Percentiles rank a stretch among this genome's conserved stretches.
Conservation (phyloP, 2,113 vertebrate species). For the Choloepus hoffmanni region DNA sequence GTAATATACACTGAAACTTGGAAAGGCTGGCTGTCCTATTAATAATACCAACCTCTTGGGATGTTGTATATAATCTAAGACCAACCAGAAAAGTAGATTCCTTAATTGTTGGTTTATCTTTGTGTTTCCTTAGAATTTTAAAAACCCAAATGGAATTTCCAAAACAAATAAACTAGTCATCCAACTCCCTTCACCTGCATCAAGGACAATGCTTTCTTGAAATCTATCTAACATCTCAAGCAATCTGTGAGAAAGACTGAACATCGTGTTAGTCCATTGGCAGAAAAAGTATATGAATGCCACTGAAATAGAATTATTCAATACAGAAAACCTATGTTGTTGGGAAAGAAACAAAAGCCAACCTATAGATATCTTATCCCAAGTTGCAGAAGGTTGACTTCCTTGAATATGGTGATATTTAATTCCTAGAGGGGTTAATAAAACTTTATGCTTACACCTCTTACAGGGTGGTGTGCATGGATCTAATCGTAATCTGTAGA, state of each 20-base stretch:
- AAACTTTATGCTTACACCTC: not conserved
- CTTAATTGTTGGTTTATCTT: not conserved
- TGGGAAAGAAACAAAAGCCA: not conserved
- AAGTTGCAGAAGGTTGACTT: not conserved
- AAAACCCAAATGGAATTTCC: not conserved
- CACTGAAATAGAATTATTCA: not conserved
- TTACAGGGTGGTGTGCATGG: rapidly evolving
- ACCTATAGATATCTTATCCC: not conserved
- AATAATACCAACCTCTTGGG: not conserved
- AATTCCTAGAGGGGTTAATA: not conserved
- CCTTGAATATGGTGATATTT: not conserved
- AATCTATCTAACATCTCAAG: not conserved
- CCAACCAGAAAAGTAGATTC: not conserved
- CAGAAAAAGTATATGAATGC: not conserved
- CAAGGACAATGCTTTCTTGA: not conserved
- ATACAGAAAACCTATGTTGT: not conserved
- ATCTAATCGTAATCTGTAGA: not conserved
- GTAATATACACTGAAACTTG: not conserved
- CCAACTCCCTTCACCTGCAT: not conserved
- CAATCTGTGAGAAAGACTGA: not conserved
- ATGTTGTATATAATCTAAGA: not conserved
- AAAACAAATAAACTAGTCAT: not conserved
- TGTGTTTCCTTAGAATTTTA: not conserved
- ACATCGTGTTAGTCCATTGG: not conserved
- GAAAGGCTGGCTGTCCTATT: not conserved